phyloP scores from a whole-genome alignment of 1,140 invertebrate species.

The Drosophila kohkoa region DNA sequence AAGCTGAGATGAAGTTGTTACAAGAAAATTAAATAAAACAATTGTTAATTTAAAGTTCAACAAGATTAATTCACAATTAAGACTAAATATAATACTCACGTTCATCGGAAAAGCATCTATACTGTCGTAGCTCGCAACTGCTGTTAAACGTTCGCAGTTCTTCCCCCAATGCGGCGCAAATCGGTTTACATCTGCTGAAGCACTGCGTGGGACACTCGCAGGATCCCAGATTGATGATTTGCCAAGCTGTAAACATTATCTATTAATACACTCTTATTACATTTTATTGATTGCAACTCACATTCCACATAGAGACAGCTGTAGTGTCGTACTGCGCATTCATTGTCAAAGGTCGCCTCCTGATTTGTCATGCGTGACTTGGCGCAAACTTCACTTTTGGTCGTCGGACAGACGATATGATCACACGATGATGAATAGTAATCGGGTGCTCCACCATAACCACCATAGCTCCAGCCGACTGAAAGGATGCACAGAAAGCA shows the following conservation, averaged over 20 bases:
- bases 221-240: conserved; percentile 48
- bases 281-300: conserved; percentile 14
- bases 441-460: conserved; percentile 34
- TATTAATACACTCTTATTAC: no score
- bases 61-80: not conserved
- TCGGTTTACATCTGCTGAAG: not conserved
- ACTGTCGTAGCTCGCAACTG: conserved; percentile 17
- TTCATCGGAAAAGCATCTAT: conserved; percentile 11
- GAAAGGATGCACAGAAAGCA: conserved; percentile 27
- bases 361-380: conserved; percentile 8
- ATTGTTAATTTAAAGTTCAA: no score
- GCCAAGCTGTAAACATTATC: conserved; percentile 37
- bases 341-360: conserved; percentile 52
- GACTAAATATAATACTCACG: conserved; percentile 3
- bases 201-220: conserved; percentile 43
- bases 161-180: conserved; percentile 24
- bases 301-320: conserved; percentile 35
- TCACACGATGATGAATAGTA: conserved; percentile 27
- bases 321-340: conserved; percentile 52
- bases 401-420: conserved; percentile 26
- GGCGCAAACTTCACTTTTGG: conserved; percentile 46
- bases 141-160: conserved; percentile 16
- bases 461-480: conserved; percentile 11
- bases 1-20: conserved; percentile 3
- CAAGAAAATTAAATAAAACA: no score